Base-by-base conservation (phyloP, 1,140 invertebrate genomes). In the Eupristina koningsbergeri region DNA sequence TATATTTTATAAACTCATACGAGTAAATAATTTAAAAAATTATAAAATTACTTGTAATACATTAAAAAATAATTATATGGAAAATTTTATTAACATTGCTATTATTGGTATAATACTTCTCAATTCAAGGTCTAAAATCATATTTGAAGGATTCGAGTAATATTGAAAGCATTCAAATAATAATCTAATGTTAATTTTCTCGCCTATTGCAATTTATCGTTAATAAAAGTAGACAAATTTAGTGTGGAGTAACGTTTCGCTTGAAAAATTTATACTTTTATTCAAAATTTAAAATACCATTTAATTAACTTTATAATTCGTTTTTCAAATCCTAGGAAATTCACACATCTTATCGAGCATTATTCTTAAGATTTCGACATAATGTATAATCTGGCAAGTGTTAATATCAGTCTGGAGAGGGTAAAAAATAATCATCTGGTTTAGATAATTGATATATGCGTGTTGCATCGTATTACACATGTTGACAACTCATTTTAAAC, bases 401-500 rank as follows among this genome's bases (percentile, higher is more conserved):
- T n/a, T n/a, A 41, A 41, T 41, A 41, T 41, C 67, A 26, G 41
- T 71, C 39, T 36, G 67, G 7, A 39, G 36, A 71, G 15, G 3
- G 19, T 7, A 71, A 71, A 71, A 71, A 71, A 13, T 71, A 41
- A 71, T 41, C 17, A 71, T 71, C 67, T 71, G 36, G 36, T 11
- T 13, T 41, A 71, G 36, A 41, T 31, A 71, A 36, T 71, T 31
- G 67, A 71, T 41, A 71, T 71, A 36, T 36, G 41, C 39, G 41
- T n/a, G 67, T 41, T n/a, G 67, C 39, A 71, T 71, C 67, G 22
- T 41, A 17, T 71, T 71, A 41, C 67, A 71, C 19, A 71, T 3
- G 22, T 13, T 71, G 36, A 26, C 26, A 41, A 36, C 67, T 41
- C 22, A n/a, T n/a, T 26, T 71, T 71, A 41, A 41, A 71, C 0